Conservation (phyloP, 2,113 vertebrate genomes). For the Callipepla squamata region DNA sequence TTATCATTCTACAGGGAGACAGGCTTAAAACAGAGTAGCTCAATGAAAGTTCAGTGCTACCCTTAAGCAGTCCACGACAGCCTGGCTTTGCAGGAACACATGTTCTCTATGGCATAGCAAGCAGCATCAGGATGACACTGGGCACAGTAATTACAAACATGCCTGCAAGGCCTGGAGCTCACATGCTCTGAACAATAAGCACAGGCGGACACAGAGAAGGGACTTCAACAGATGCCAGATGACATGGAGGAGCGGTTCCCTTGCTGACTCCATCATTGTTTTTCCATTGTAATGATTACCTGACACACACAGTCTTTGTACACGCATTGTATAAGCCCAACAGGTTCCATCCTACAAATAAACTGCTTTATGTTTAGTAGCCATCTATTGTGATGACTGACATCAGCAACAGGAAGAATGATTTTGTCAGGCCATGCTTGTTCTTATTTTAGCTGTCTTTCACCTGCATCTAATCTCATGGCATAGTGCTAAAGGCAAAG, state of each 20-base stretch:
- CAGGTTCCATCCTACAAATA: not conserved
- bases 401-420: not conserved
- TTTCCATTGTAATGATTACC: not conserved
- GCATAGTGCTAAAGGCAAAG: not conserved
- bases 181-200: not conserved
- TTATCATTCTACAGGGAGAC: not conserved
- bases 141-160: constrained; percentile 1
- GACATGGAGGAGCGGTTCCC: not conserved
- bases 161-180: constrained; percentile 32
- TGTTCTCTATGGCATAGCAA: fast-evolving
- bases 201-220: not conserved
- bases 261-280: not conserved
- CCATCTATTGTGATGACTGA: not conserved
- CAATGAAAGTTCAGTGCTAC: not conserved
- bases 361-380: not conserved
- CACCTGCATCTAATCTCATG: not conserved
- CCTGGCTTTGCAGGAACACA: not conserved
- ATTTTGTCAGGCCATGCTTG: not conserved
- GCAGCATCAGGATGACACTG: not conserved
- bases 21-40: fast-evolving
- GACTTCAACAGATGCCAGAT: not conserved
- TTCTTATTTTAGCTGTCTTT: not conserved
- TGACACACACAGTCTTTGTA: not conserved
- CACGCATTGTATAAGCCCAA: not conserved
- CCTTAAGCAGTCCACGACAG: not conserved